Conservation (phyloP, 2,113 vertebrate species). For the Periophthalmus modestus region DNA sequence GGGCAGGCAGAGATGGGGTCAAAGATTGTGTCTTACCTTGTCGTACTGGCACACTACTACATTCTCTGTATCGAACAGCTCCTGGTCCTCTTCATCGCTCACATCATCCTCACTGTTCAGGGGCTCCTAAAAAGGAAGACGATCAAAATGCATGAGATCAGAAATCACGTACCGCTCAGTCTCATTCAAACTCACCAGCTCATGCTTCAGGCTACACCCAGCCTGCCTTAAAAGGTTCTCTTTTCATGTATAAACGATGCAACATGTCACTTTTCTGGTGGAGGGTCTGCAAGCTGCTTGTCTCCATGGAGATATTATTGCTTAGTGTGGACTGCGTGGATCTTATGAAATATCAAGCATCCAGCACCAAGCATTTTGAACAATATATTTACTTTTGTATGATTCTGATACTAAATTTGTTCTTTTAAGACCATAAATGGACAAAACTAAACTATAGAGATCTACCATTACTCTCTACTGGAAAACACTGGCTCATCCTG, state of each 20-base stretch:
- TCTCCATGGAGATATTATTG: no score
- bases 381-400: no score
- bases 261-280: no score
- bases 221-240: not conserved
- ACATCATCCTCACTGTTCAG: conserved; percentile 97
- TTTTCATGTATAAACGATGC: not conserved
- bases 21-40: conserved; percentile 81
- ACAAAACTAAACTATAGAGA: no score
- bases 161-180: not conserved
- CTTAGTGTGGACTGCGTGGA: no score
- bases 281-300: no score
- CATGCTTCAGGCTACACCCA: not conserved
- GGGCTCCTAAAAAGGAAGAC: conserved; percentile 82
- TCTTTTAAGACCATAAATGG: no score
- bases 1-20: not conserved
- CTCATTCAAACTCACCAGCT: not conserved
- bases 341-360: no score
- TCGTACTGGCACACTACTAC: conserved; percentile 99
- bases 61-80: conserved; percentile 98
- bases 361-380: no score
- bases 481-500: no score
- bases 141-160: not conserved
- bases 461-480: no score
- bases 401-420: no score
- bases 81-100: conserved; percentile 96